These are phyloP conservation scores for Andrena trimmerana DNA, from an alignment of 2,888 invertebrate genomes.

Conservation along the genomic window DNA sequence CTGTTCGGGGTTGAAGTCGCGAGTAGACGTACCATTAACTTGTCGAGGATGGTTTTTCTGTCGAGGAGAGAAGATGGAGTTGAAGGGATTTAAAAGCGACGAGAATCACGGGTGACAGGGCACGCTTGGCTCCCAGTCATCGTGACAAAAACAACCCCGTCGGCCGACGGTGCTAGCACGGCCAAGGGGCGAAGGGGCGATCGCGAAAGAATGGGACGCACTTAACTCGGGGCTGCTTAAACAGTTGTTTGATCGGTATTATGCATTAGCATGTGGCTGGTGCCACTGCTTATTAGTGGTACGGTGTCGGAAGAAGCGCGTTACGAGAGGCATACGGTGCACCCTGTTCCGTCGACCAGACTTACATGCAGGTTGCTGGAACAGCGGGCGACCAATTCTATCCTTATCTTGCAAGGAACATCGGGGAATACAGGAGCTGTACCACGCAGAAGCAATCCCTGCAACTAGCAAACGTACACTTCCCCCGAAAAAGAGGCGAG, in stretches of 20 bases:
- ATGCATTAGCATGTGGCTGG: slow-evolving; percentile 84
- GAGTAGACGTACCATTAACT: slow-evolving; percentile 22
- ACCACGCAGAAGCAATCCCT: not conserved
- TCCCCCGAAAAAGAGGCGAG: not conserved
- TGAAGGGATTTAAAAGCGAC: slow-evolving; percentile 25
- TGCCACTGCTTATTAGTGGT: slow-evolving; percentile 82
- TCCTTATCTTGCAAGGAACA: not conserved
- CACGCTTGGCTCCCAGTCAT: slow-evolving; percentile 13
- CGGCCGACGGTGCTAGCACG: slow-evolving; percentile 8
- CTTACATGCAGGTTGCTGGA: not conserved
- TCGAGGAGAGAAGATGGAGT: slow-evolving; percentile 9
- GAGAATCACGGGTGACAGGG: slow-evolving; percentile 42
- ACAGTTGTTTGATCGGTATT: slow-evolving; percentile 84
- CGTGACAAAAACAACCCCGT: slow-evolving; percentile 65
- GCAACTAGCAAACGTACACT: not conserved
- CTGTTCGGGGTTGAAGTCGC: not conserved
- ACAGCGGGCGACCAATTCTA: not conserved
- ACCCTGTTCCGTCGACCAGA: not conserved
- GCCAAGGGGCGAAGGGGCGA: slow-evolving; percentile 53
- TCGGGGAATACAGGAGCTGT: too few species aligned
- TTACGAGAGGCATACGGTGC: slow-evolving; percentile 5
- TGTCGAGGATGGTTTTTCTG: slow-evolving; percentile 2
- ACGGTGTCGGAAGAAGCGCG: slow-evolving; percentile 42
- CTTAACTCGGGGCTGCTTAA: slow-evolving; percentile 84
- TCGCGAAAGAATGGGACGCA: slow-evolving; percentile 78